Evolutionary conservation across 2,888 invertebrate species (phyloP).

Genomic region (Desoria tigrina): DNA sequence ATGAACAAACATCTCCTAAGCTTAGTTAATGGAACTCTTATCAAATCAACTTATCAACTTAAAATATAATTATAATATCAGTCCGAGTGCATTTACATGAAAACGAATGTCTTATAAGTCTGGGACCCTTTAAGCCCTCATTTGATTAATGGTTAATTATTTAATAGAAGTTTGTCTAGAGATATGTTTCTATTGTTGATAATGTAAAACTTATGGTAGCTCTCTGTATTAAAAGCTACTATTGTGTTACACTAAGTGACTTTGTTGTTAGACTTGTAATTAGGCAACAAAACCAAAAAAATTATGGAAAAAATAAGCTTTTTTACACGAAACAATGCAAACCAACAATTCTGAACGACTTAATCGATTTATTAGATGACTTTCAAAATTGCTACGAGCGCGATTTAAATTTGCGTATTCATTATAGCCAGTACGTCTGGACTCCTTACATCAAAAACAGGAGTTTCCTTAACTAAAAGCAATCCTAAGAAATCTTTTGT

Average conservation of each 20-base stretch:
- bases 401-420: no score
- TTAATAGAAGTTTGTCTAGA: background rate
- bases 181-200: background rate
- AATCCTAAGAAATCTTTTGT: conserved; percentile 9
- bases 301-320: no score
- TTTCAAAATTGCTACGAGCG: no score
- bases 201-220: no score
- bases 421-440: no score
- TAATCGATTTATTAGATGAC: no score
- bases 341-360: background rate
- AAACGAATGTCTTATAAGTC: conserved; percentile 7
- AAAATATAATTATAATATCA: background rate
- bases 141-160: background rate
- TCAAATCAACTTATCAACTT: background rate
- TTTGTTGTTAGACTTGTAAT: background rate
- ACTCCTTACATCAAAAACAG: no score
- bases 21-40: background rate
- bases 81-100: conserved; percentile 3
- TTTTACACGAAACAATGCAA: background rate
- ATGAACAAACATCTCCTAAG: no score
- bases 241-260: background rate
- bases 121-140: conserved; percentile 5
- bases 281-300: no score
- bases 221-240: conserved; percentile 5
- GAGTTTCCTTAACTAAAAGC: background rate